A percentile compares a stretch with the other conserved stretches of the same genome.
These are phyloP conservation scores for Acrocera orbiculus DNA, from an alignment of 2,888 invertebrate genomes.

Conservation along the genomic window DNA sequence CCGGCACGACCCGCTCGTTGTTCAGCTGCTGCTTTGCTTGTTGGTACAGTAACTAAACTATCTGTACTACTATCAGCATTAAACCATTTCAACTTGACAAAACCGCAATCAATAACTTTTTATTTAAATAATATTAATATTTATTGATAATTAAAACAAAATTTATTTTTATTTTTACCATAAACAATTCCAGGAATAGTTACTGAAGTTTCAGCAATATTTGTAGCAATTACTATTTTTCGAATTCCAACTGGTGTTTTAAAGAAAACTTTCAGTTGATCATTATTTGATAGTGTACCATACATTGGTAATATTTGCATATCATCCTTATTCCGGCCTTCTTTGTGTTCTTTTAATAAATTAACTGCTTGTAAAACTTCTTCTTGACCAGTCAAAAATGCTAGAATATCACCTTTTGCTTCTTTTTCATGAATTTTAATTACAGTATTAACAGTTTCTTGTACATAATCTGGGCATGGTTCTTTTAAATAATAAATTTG, in stretches of 20 bases:
- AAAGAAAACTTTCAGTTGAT: conserved; percentile 70
- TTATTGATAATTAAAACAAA: not conserved
- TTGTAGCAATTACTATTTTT: conserved; percentile 86
- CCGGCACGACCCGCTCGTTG: conserved; percentile 91
- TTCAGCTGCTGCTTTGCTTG: conserved; percentile 74
- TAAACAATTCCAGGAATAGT: conserved; percentile 87
- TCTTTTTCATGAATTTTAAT: conserved; percentile 76
- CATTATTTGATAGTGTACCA: conserved; percentile 64
- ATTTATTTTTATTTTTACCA: conserved; percentile 37
- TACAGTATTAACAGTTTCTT: conserved; percentile 69
- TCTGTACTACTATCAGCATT: conserved; percentile 70
- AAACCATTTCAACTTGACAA: conserved; percentile 84
- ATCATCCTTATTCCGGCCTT: conserved; percentile 33
- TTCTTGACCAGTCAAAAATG: conserved; percentile 86
- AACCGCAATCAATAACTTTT: conserved; percentile 85
- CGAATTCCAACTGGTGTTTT: conserved; percentile 49
- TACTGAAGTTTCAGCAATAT: conserved; percentile 92
- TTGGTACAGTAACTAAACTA: conserved; percentile 61
- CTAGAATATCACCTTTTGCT: conserved; percentile 71
- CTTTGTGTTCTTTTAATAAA: conserved; percentile 38
- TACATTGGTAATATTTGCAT: conserved; percentile 76
- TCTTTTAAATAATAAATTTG: conserved; percentile 66
- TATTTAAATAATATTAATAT: not conserved
- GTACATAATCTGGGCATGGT: conserved; percentile 79
- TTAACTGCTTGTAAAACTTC: conserved; percentile 70